Percentiles rank a stretch among this genome's conserved stretches.
Conservation (phyloP, 2,113 vertebrate genomes). For the Psittacula cyanocephala region DNA sequence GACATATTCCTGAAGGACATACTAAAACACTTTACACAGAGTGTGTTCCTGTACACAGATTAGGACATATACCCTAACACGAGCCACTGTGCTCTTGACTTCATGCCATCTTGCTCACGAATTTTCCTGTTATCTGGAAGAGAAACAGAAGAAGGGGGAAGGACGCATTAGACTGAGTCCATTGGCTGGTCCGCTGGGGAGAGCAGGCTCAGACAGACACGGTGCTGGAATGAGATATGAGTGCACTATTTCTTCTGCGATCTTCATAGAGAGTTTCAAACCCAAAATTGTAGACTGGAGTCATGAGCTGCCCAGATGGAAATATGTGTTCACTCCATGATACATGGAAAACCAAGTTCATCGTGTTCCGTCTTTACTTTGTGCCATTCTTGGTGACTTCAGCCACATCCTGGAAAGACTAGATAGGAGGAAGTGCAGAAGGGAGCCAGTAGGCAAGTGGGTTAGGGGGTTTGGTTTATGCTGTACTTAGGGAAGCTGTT, state of each 20-base stretch:
- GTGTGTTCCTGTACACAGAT: background rate
- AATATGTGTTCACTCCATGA: background rate
- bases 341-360: background rate
- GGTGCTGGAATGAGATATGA: background rate
- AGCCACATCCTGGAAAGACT: background rate
- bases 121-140: background rate
- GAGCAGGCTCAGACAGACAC: background rate
- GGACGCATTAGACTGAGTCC: fast-evolving
- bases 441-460: background rate
- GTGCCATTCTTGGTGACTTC: background rate
- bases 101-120: background rate
- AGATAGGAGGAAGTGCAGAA: background rate
- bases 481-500: background rate
- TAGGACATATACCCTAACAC: fast-evolving
- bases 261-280: background rate
- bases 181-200: background rate
- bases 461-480: background rate
- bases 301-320: background rate
- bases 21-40: background rate
- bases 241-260: background rate
- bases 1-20: background rate
- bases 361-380: background rate
- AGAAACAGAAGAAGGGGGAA: background rate
- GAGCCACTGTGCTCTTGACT: background rate
- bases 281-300: background rate